Percentiles rank a stretch among this genome's conserved stretches.
Evolutionary conservation across 2,888 invertebrate genomes (phyloP).

Genomic region (Torymus auratus): DNA sequence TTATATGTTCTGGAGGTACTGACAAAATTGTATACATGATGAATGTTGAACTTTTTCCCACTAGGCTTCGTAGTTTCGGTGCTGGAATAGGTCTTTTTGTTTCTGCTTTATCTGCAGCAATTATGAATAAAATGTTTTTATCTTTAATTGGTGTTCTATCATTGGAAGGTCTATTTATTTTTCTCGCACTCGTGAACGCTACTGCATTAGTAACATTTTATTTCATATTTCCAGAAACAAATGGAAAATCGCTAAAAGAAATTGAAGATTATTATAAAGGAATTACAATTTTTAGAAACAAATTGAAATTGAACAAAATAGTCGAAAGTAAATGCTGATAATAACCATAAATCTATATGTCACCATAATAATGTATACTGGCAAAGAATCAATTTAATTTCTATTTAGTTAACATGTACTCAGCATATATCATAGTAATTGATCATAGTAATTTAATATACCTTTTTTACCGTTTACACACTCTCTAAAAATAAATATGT

Average conservation of each 20-base stretch:
- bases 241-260: slow-evolving; percentile 10
- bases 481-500: too few species aligned
- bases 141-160: too few species aligned
- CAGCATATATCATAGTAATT: too few species aligned
- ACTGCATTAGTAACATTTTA: neutral
- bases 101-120: neutral
- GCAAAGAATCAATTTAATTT: too few species aligned
- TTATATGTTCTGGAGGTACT: slow-evolving; percentile 1
- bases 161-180: too few species aligned
- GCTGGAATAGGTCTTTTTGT: slow-evolving; percentile 10
- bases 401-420: too few species aligned
- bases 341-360: too few species aligned
- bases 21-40: slow-evolving; percentile 25
- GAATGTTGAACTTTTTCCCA: slow-evolving; percentile 14
- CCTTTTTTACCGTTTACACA: too few species aligned
- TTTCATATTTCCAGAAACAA: slow-evolving; percentile 22
- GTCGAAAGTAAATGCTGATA: neutral
- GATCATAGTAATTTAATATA: too few species aligned
- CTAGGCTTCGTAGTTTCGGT: slow-evolving; percentile 1
- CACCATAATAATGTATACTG: too few species aligned
- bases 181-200: too few species aligned
- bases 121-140: slow-evolving; percentile 4
- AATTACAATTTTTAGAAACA: neutral
- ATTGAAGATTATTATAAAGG: slow-evolving; percentile 9
- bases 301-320: neutral